A percentile compares a stretch with the other conserved stretches of the same genome.
Evolutionary conservation across 2,888 invertebrate species (phyloP).

Genomic region (Lucinisca nassula): DNA sequence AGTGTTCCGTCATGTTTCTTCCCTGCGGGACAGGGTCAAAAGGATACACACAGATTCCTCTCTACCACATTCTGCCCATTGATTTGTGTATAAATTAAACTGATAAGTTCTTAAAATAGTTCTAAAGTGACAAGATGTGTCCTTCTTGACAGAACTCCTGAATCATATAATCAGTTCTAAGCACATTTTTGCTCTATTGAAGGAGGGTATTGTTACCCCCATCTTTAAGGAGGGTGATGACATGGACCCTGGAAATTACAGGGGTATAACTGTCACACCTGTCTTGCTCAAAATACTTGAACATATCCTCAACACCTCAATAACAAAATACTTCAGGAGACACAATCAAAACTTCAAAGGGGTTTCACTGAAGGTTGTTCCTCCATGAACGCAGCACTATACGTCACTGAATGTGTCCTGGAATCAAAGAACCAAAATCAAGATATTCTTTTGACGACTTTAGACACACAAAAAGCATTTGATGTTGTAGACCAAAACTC

Average conservation of each 20-base stretch:
- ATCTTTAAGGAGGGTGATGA: conserved; percentile 15
- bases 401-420: conserved; percentile 12
- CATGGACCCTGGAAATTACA: conserved; percentile 6
- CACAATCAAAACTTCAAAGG: conserved; percentile 18
- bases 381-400: conserved; percentile 7
- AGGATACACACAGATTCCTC: too few relatives aligned
- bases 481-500: neutral
- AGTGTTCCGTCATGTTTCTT: too few relatives aligned
- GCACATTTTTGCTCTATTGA: neutral
- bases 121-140: too few relatives aligned
- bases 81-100: too few relatives aligned
- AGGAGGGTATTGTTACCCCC: conserved; percentile 7
- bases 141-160: neutral
- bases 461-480: conserved; percentile 17
- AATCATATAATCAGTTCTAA: neutral
- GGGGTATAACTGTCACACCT: conserved; percentile 25
- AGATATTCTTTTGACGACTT: neutral
- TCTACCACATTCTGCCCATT: too few relatives aligned
- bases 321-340: neutral
- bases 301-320: neutral
- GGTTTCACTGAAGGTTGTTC: conserved; percentile 19
- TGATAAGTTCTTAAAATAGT: too few relatives aligned
- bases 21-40: too few relatives aligned
- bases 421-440: neutral
- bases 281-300: too few relatives aligned